A percentile compares a stretch with the other conserved stretches of the same genome.
These are phyloP conservation scores for Thumatha senex DNA, from an alignment of 2,888 invertebrate genomes.

Conservation along the genomic window DNA sequence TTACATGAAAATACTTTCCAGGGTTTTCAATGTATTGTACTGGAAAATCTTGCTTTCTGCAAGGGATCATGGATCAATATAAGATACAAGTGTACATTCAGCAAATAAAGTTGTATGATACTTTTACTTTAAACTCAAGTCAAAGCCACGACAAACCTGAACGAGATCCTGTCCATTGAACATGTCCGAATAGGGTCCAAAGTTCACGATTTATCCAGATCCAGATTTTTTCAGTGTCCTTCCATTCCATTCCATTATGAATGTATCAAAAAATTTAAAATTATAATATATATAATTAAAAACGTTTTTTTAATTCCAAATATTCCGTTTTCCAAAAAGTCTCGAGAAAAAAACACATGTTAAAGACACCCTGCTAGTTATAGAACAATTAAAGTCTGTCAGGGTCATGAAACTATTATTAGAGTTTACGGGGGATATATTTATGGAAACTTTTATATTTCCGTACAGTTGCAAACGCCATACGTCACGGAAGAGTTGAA, in stretches of 20 bases:
- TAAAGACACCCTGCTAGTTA: neutral
- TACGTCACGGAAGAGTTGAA: too few species aligned
- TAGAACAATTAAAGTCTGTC: neutral
- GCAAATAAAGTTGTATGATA: too few species aligned
- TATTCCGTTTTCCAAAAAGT: neutral
- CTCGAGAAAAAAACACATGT: neutral
- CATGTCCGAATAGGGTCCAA: constrained; percentile 11
- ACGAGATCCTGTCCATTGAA: constrained; percentile 14
- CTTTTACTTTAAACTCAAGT: neutral
- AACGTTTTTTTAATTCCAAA: neutral
- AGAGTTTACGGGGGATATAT: too few species aligned
- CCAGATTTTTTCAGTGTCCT: constrained; percentile 10
- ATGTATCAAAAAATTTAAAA: constrained; percentile 14
- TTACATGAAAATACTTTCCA: neutral
- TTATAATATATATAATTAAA: constrained; percentile 9
- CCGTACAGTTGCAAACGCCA: too few species aligned
- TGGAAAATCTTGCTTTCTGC: neutral
- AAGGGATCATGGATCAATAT: constrained; percentile 4
- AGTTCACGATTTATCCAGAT: constrained; percentile 13
- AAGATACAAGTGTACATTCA: neutral
- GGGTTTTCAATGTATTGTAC: neutral
- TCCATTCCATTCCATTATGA: constrained; percentile 17
- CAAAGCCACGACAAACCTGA: constrained; percentile 17
- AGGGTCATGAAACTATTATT: too few species aligned
- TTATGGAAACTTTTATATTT: too few species aligned